Conservation (phyloP, 1,140 invertebrate species). For the Eriocheir sinensis region DNA sequence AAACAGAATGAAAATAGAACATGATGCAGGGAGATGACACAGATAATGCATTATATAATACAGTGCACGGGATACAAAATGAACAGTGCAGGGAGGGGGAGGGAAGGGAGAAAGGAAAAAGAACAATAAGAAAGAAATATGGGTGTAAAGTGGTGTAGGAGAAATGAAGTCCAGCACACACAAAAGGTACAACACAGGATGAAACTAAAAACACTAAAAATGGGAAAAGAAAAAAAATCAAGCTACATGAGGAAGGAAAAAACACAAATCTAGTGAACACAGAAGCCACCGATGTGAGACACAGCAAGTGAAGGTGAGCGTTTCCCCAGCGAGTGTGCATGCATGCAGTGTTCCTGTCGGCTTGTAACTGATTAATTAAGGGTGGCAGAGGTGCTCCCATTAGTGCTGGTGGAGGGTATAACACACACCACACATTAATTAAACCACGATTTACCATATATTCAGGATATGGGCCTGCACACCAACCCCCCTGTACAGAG, state of each 20-base stretch:
- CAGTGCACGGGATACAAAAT: background rate
- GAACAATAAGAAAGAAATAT: background rate
- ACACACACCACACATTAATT: conserved; percentile 55
- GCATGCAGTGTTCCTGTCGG: too few species aligned
- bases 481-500: conserved; percentile 77
- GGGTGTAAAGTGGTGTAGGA: background rate
- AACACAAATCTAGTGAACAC: background rate
- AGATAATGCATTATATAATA: background rate
- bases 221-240: background rate
- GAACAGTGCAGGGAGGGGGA: background rate
- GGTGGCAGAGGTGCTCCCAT: background rate
- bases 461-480: conserved; percentile 74
- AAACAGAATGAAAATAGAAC: too few species aligned
- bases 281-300: background rate
- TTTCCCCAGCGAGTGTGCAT: background rate
- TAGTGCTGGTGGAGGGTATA: conserved; percentile 41
- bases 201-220: background rate
- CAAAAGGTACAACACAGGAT: background rate
- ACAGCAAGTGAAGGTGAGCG: background rate
- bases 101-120: background rate
- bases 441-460: conserved; percentile 77
- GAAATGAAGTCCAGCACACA: background rate
- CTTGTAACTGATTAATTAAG: too few species aligned
- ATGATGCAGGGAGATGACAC: too few species aligned
- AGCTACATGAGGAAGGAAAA: background rate